Evolutionary conservation across 2,797 vertebrate genomes (phyloP).

Genomic region (Capromys pilorides): DNA sequence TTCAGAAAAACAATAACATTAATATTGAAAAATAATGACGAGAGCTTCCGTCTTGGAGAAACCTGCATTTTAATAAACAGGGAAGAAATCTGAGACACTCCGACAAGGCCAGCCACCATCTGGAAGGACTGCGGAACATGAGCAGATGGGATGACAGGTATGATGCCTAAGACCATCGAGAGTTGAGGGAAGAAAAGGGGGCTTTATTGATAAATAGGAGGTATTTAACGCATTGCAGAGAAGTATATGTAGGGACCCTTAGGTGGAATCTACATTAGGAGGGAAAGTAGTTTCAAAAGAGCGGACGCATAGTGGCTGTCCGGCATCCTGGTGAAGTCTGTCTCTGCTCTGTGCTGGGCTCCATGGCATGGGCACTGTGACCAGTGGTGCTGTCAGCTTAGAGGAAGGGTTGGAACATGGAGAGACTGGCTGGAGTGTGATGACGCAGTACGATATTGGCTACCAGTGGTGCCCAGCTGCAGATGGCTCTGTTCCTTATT

Average conservation of each 20-base stretch:
- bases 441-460: fast-evolving
- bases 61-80: conserved; percentile 77
- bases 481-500: not conserved
- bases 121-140: not conserved
- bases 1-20: conserved; percentile 83
- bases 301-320: fast-evolving
- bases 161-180: not conserved
- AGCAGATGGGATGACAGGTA: too few relatives aligned
- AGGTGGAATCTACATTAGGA: not conserved
- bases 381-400: fast-evolving
- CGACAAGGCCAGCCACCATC: not conserved
- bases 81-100: conserved; percentile 62
- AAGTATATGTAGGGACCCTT: not conserved
- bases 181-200: not conserved
- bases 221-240: not conserved
- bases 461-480: not conserved
- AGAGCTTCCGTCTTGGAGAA: conserved; percentile 60
- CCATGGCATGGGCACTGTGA: fast-evolving
- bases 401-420: not conserved
- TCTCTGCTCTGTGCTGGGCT: not conserved
- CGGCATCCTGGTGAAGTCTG: fast-evolving
- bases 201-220: not conserved
- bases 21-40: conserved; percentile 83
- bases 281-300: too few relatives aligned
- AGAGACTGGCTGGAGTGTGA: too few relatives aligned